These are phyloP conservation scores for Lophius piscatorius DNA, from an alignment of 2,113 vertebrate species.

Conservation along the genomic window DNA sequence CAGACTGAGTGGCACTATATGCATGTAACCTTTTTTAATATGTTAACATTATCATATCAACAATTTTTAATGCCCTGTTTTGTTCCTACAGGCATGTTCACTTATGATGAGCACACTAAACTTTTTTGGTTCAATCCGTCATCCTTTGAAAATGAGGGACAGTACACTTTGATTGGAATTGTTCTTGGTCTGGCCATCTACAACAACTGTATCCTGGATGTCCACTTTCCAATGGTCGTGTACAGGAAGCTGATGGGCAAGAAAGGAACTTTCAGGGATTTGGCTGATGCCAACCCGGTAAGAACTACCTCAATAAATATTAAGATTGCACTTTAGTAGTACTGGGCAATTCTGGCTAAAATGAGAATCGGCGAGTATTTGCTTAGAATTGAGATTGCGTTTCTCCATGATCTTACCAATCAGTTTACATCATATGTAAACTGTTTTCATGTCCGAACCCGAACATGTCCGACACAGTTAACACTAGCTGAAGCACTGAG, in stretches of 20 bases:
- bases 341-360: no score
- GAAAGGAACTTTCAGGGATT: constrained; percentile 96
- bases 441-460: no score
- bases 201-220: constrained; percentile 98
- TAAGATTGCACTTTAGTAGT: no score
- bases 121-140: constrained; percentile 98
- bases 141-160: constrained; percentile 97
- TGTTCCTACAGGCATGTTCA: constrained; percentile 92
- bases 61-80: neutral
- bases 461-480: no score
- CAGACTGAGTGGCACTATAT: no score
- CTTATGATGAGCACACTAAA: constrained; percentile 94
- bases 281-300: constrained; percentile 97
- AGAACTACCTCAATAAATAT: constrained; percentile 25
- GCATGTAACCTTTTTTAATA: no score
- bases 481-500: no score
- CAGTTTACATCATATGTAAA: no score
- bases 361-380: no score
- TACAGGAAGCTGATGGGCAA: constrained; percentile 99
- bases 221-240: constrained; percentile 99
- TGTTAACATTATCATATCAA: no score
- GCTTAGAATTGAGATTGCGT: no score
- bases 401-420: no score
- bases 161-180: constrained; percentile 98
- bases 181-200: constrained; percentile 98